These are phyloP conservation scores for Grus americana DNA, from an alignment of 2,113 vertebrate genomes.

Conservation along the genomic window DNA sequence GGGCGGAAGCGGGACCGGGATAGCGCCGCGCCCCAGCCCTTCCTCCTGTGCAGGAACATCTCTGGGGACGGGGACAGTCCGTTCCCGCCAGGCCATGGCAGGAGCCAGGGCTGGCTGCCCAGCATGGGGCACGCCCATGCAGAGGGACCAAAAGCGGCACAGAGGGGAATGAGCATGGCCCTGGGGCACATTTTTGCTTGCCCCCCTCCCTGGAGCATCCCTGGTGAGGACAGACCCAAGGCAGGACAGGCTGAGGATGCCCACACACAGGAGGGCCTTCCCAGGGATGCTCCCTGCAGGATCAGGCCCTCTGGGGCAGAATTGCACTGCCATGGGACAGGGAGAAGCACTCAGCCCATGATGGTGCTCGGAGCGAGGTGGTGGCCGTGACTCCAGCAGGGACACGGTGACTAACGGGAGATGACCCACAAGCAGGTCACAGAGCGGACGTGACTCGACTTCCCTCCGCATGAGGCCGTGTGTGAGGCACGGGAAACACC, in stretches of 20 bases:
- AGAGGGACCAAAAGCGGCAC: neutral
- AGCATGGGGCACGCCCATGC: rapidly evolving
- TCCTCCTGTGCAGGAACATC: constrained; percentile 7
- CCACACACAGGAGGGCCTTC: rapidly evolving
- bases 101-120: neutral
- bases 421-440: neutral
- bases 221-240: neutral
- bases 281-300: neutral
- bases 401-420: neutral
- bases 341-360: neutral
- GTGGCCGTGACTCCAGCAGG: neutral
- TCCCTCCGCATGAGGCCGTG: neutral
- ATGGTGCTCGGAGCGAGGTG: neutral
- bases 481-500: neutral
- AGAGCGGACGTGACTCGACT: constrained; percentile 33
- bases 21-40: constrained; percentile 16
- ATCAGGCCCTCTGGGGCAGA: neutral
- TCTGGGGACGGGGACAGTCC: neutral
- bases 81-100: neutral
- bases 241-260: neutral
- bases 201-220: rapidly evolving
- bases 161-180: rapidly evolving
- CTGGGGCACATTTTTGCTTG: neutral
- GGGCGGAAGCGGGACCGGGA: constrained; percentile 17
- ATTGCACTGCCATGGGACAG: neutral